Conservation (phyloP, 2,888 invertebrate species). For the Sphaeridia pumilis region DNA sequence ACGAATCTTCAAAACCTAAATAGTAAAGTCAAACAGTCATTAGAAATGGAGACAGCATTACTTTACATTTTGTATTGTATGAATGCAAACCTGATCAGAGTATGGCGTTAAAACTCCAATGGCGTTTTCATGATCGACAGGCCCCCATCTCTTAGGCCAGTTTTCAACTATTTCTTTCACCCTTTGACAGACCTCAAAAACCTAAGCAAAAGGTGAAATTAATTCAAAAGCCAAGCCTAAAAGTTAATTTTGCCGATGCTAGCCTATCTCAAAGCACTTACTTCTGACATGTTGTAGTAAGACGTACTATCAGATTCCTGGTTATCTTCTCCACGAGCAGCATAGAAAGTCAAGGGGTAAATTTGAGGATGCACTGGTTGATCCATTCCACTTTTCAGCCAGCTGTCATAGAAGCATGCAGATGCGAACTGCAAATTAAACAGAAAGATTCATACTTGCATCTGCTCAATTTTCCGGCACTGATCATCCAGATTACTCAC, state of each 20-base stretch:
- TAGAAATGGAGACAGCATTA: too few species aligned
- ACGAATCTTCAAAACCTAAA: slow-evolving; percentile 48
- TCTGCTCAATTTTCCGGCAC: too few species aligned
- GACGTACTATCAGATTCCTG: slow-evolving; percentile 62
- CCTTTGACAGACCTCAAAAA: slow-evolving; percentile 64
- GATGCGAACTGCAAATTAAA: slow-evolving; percentile 53
- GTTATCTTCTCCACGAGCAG: slow-evolving; percentile 64
- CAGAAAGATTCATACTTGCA: too few species aligned
- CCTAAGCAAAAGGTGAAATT: slow-evolving; percentile 39
- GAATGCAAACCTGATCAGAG: slow-evolving; percentile 67
- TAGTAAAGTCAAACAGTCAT: too few species aligned
- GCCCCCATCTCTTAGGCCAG: slow-evolving; percentile 67
- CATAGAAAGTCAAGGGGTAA: slow-evolving; percentile 66
- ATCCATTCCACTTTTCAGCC: slow-evolving; percentile 60
- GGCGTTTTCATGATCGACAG: slow-evolving; percentile 55
- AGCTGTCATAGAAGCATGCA: slow-evolving; percentile 66
- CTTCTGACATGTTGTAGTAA: slow-evolving; percentile 70
- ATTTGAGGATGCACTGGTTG: slow-evolving; percentile 53
- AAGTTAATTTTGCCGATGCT: too few species aligned
- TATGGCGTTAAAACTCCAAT: slow-evolving; percentile 79
- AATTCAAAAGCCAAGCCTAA: too few species aligned
- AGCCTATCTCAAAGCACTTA: slow-evolving; percentile 36
- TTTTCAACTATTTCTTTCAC: slow-evolving; percentile 57
- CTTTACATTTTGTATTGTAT: slow-evolving; percentile 51
- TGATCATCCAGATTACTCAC: too few species aligned